phyloP scores from a whole-genome alignment of 2,888 invertebrate genomes.

The Synergus laeviventris region DNA sequence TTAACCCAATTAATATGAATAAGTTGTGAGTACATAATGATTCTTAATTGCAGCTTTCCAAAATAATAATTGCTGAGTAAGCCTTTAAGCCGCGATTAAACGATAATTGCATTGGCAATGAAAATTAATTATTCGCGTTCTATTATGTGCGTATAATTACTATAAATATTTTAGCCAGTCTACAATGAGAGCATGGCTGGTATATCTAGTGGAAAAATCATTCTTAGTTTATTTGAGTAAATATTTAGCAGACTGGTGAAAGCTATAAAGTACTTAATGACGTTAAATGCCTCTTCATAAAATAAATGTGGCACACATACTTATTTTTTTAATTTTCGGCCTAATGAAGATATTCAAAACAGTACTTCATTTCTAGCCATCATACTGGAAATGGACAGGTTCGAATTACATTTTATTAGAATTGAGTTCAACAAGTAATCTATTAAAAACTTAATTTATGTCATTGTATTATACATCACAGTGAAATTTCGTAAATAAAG shows the following conservation, averaged over 20 bases:
- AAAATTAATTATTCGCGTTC: background rate
- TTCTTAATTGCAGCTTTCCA: too few species aligned
- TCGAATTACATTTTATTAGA: background rate
- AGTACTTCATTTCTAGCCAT: slow-evolving; percentile 10
- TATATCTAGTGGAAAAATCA: too few species aligned
- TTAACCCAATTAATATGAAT: too few species aligned
- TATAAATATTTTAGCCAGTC: too few species aligned
- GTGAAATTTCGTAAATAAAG: background rate
- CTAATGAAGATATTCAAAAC: slow-evolving; percentile 16
- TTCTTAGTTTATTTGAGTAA: background rate
- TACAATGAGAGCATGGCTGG: too few species aligned
- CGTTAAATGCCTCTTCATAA: background rate
- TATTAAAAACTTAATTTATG: too few species aligned
- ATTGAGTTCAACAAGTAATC: background rate
- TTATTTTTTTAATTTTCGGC: slow-evolving; percentile 6
- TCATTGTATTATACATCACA: background rate
- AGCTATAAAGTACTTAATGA: background rate
- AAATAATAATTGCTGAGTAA: too few species aligned
- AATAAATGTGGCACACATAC: background rate
- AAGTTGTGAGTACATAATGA: too few species aligned
- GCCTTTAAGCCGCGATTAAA: background rate
- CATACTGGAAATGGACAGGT: background rate
- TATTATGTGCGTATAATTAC: too few species aligned
- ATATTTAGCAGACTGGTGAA: background rate
- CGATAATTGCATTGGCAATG: background rate